Base-by-base conservation (phyloP, 2,113 vertebrate species). In the Aviceda subcristata region DNA sequence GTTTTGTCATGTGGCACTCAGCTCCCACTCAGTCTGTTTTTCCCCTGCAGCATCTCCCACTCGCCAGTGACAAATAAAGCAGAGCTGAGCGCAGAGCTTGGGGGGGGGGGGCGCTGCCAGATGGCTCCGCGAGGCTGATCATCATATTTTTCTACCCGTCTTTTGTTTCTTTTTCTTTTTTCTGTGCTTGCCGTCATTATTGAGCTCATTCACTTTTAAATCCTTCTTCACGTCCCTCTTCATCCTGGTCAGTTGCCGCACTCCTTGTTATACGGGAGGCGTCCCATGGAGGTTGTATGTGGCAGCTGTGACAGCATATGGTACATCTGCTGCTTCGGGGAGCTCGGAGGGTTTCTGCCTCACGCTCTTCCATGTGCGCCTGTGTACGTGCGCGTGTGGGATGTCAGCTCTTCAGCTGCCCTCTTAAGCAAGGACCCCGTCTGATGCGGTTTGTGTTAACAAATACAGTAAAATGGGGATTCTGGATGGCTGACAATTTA, bases 271-370 rank as follows among this genome's bases (percentile, higher is more conserved):
- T 3, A 74, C 0, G n/a, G 66, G 62, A 91, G 77, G 84, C 91
- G 82, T 93, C 84, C 78, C 91, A 93, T 91, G 93, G 96, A 88
- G 38, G 6, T 76, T 95, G 64, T 21, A 1, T 3, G 67, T 63
- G 90, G 91, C 97, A 97, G 96, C 96, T 97, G 97, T 76, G 59
- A 32, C 20, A 36, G 89, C 96, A 96, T 96, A 96, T 97, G 97
- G 96, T 79, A 3, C 89, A 79, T 94, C 93, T 96, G 93, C 89
- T 92, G 84, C 77, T 68, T 4, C 0, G 3, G 77, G 88, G 53
- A 75, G 69, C 89, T 60, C 73, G 1, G 27, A 15, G 56, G 2
- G 41, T 0, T n/a, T 22, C 79, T 84, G 68, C 88, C 88, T 62
- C 13, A 0, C 2, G 1, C 86, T 26, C 27, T 51, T 32, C 82